Evolutionary conservation across 1,140 invertebrate genomes (phyloP), one percentile per base, ranked within the genome.

Genomic region (Phthorimaea operculella): DNA sequence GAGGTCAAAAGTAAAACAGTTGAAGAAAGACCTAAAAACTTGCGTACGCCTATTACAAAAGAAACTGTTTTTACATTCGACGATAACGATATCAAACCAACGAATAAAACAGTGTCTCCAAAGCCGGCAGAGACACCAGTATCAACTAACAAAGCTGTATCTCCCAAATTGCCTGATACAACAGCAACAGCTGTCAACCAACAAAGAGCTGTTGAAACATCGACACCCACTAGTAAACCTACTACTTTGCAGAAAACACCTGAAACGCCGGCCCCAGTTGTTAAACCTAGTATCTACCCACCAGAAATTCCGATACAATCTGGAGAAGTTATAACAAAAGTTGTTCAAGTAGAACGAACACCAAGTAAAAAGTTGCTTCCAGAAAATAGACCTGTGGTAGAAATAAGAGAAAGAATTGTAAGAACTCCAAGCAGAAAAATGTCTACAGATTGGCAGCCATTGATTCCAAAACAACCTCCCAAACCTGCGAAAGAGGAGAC

Each of bases 361-460:
- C 79, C 82, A 6, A 85, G 82, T 50, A 85, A 71, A 71, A 85
- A 83, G 62, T 44, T 79, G 18, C 51, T 52, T 33, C 59, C 68
- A 52, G 79, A 85, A 50, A 74, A 76, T 54, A 85, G 76, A 61
- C 79, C 82, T n/a, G 56, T 60, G 12, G 78, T 85, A 1, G 77
- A 85, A 77, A 55, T 83, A 50, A 70, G 82, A 56, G 79, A 85
- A 68, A 73, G 79, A 63, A 67, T 85, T 48, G 79, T 80, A 5
- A 74, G 82, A 62, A 85, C 82, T 39, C 79, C 82, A 5, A 85
- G 82, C 58, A 77, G 66, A 62, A 85, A 83, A 63, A 48, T 68
- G 11, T 55, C 72, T 17, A 51, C 58, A 51, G 82, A 83, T 45
- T 51, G 57, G 16, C 80, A 76, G 15, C 74, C 79, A 33, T 58